Percentiles rank a stretch among this genome's conserved stretches.
Conservation (phyloP, 2,888 invertebrate species). For the Aplocera efformata region DNA sequence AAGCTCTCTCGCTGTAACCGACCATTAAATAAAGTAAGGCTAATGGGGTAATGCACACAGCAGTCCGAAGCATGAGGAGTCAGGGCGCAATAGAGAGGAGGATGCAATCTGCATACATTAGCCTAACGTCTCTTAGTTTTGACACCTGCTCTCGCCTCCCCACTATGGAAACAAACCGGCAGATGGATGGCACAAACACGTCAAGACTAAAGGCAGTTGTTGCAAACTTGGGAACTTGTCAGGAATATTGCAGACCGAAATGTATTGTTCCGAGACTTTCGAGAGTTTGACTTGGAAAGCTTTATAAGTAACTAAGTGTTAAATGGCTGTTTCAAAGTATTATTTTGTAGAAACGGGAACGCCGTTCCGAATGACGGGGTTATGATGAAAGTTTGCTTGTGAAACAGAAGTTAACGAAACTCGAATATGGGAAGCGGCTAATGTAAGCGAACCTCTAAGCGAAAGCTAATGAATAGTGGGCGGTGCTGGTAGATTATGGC, state of each 20-base stretch:
- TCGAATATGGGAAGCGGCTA: conserved; percentile 14
- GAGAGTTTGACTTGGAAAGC: conserved; percentile 41
- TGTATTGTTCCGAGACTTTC: conserved; percentile 41
- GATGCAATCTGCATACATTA: conserved; percentile 80
- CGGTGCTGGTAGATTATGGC: too few species aligned
- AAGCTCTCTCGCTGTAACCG: conserved; percentile 32
- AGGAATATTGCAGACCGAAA: conserved; percentile 40
- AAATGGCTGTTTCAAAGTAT: conserved; percentile 39
- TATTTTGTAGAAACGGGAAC: conserved; percentile 27
- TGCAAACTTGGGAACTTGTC: conserved; percentile 52
- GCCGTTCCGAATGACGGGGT: conserved; percentile 16
- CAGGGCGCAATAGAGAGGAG: conserved; percentile 42
- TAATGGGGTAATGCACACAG: conserved; percentile 53
- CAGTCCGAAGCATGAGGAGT: conserved; percentile 33
- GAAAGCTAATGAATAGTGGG: too few species aligned
- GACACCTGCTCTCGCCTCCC: conserved; percentile 69
- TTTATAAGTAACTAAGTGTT: conserved; percentile 44
- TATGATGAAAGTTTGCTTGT: conserved; percentile 22
- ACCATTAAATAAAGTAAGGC: conserved; percentile 58
- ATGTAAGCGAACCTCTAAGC: background rate
- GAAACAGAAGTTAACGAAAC: conserved; percentile 14
- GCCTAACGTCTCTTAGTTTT: conserved; percentile 75
- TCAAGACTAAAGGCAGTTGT: conserved; percentile 59
- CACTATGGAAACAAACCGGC: conserved; percentile 47
- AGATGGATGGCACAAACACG: conserved; percentile 72